These are phyloP conservation scores for Frankliniella fusca DNA, from an alignment of 2,888 invertebrate species.

Conservation along the genomic window DNA sequence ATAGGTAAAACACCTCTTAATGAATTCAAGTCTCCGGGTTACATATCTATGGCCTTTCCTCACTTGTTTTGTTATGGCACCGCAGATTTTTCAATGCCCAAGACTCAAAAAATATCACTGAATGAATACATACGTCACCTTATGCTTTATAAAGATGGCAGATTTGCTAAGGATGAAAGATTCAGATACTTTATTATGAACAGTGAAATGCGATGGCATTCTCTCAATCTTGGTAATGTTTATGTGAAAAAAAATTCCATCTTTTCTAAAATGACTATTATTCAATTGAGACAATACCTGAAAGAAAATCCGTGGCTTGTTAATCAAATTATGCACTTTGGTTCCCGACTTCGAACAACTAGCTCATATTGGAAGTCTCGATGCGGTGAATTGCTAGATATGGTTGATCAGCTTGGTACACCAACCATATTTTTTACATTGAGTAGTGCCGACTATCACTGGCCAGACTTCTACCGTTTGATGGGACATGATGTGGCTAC, in stretches of 20 bases:
- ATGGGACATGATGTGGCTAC: not conserved
- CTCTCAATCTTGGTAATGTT: not conserved
- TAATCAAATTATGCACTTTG: not conserved
- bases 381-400: not conserved
- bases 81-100: no score
- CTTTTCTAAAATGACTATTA: not conserved
- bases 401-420: not conserved
- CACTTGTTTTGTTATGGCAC: no score
- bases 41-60: slow-evolving; percentile 27
- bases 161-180: not conserved
- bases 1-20: no score
- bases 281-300: not conserved
- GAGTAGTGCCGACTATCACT: not conserved
- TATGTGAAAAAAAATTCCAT: not conserved
- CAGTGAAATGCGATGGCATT: not conserved
- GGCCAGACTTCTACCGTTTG: not conserved
- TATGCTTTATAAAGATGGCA: not conserved
- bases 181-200: not conserved
- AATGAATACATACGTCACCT: no score
- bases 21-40: not conserved
- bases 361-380: not conserved
- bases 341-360: not conserved
- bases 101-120: no score
- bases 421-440: not conserved
- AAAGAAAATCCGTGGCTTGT: not conserved